Evolutionary conservation across 2,888 invertebrate genomes (phyloP).

Genomic region (Neoaliturus tenellus): DNA sequence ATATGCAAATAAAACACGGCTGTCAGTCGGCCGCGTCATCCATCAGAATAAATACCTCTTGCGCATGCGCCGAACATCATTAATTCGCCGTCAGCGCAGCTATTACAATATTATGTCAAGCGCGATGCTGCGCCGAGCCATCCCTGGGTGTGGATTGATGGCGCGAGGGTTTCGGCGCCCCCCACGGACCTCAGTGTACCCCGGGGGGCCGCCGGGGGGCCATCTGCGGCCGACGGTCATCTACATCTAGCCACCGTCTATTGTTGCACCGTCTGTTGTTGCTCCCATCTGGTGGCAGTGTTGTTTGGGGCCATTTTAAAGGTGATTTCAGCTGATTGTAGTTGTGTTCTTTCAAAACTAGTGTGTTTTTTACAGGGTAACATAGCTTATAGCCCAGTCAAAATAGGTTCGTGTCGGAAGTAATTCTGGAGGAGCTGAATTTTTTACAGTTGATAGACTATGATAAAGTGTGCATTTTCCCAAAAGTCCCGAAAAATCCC

Average conservation of each 20-base stretch:
- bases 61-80: conserved; percentile 40
- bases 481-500: too few species aligned
- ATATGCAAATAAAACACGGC: conserved; percentile 48
- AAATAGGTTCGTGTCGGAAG: too few species aligned
- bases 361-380: too few species aligned
- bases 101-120: conserved; percentile 53
- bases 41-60: conserved; percentile 30
- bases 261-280: conserved; percentile 19
- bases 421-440: too few species aligned
- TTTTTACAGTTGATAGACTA: too few species aligned
- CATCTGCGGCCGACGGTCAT: not conserved
- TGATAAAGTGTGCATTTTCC: too few species aligned
- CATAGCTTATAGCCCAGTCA: too few species aligned
- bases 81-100: conserved; percentile 41
- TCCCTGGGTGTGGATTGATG: conserved; percentile 34
- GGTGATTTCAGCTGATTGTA: too few species aligned
- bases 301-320: not conserved
- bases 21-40: conserved; percentile 31
- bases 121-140: conserved; percentile 18
- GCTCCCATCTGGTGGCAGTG: conserved; percentile 7
- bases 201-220: not conserved
- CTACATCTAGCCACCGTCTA: not conserved
- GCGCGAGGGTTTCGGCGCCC: not conserved
- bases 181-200: not conserved
- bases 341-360: too few species aligned